Conservation (phyloP, 1,140 invertebrate genomes). For the Periplaneta americana region DNA sequence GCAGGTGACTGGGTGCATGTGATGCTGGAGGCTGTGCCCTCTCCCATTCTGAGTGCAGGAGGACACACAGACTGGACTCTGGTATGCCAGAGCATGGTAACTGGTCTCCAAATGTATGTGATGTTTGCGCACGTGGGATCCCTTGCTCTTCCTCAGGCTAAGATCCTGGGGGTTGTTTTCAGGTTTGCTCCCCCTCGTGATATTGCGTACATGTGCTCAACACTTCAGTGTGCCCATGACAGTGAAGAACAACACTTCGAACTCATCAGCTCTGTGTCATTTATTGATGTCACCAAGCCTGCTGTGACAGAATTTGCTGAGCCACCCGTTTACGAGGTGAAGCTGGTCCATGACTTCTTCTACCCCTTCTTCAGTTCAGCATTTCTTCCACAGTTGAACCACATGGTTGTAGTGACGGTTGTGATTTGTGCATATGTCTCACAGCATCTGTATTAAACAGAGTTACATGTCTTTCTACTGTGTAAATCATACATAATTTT, state of each 20-base stretch:
- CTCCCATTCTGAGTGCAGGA: not conserved
- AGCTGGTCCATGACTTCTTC: slow-evolving; percentile 63
- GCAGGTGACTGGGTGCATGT: slow-evolving; percentile 50
- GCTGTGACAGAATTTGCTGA: slow-evolving; percentile 47
- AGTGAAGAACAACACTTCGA: slow-evolving; percentile 29
- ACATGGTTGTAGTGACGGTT: too few species aligned
- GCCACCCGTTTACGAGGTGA: slow-evolving; percentile 52
- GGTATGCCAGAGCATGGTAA: slow-evolving; percentile 37
- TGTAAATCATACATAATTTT: too few species aligned
- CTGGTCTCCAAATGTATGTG: slow-evolving; percentile 44
- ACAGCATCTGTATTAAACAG: too few species aligned
- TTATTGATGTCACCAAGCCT: slow-evolving; percentile 50
- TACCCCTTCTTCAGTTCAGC: slow-evolving; percentile 51
- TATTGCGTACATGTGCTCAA: slow-evolving; percentile 32
- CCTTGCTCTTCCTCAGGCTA: slow-evolving; percentile 36
- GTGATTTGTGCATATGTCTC: too few species aligned
- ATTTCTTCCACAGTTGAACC: too few species aligned
- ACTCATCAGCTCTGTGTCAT: slow-evolving; percentile 45
- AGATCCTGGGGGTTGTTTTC: slow-evolving; percentile 34
- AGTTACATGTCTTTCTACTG: too few species aligned
- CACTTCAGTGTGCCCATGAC: slow-evolving; percentile 17
- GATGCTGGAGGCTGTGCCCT: slow-evolving; percentile 34
- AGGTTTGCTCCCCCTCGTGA: slow-evolving; percentile 32
- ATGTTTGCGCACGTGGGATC: slow-evolving; percentile 42
- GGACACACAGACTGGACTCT: slow-evolving; percentile 20